phyloP scores from a whole-genome alignment of 2,797 vertebrate species.

The Heteromormyrus szaboi region DNA sequence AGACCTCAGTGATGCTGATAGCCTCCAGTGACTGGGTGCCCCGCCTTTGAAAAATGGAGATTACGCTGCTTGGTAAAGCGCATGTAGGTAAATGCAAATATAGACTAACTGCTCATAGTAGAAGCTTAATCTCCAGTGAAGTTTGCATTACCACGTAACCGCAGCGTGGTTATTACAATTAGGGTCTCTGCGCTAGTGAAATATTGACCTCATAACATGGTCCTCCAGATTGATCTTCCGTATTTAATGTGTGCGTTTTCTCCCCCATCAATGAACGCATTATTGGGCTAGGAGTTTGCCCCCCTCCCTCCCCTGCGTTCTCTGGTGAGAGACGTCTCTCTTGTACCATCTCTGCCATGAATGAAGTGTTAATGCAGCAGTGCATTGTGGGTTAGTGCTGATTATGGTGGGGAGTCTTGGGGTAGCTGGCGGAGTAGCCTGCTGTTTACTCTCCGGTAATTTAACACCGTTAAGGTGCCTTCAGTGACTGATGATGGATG shows the following conservation, averaged over 20 bases:
- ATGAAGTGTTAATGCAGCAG: slow-evolving; percentile 39
- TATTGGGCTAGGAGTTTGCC: slow-evolving; percentile 30
- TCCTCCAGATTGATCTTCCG: slow-evolving; percentile 31
- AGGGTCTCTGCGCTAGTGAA: slow-evolving; percentile 20
- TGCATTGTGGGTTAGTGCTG: slow-evolving; percentile 34
- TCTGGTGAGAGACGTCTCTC: slow-evolving; percentile 28
- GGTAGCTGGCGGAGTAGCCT: slow-evolving; percentile 16
- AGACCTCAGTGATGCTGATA: slow-evolving; percentile 15
- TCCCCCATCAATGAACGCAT: slow-evolving; percentile 32
- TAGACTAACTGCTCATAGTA: slow-evolving; percentile 19
- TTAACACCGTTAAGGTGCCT: slow-evolving; percentile 26
- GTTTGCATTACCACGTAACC: slow-evolving; percentile 21
- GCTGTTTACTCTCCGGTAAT: slow-evolving; percentile 26
- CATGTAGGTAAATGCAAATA: slow-evolving; percentile 9
- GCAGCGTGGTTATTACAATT: slow-evolving; percentile 24
- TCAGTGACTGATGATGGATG: slow-evolving; percentile 25
- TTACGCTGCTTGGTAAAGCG: background rate
- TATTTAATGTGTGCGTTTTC: slow-evolving; percentile 20
- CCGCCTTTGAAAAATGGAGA: background rate
- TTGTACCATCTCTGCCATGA: slow-evolving; percentile 43
- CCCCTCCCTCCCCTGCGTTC: background rate
- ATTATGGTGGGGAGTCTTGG: slow-evolving; percentile 21
- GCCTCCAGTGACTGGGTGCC: background rate
- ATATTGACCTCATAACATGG: slow-evolving; percentile 36
- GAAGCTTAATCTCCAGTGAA: background rate